Conservation (phyloP, 2,113 vertebrate species). For the Elachura formosa region DNA sequence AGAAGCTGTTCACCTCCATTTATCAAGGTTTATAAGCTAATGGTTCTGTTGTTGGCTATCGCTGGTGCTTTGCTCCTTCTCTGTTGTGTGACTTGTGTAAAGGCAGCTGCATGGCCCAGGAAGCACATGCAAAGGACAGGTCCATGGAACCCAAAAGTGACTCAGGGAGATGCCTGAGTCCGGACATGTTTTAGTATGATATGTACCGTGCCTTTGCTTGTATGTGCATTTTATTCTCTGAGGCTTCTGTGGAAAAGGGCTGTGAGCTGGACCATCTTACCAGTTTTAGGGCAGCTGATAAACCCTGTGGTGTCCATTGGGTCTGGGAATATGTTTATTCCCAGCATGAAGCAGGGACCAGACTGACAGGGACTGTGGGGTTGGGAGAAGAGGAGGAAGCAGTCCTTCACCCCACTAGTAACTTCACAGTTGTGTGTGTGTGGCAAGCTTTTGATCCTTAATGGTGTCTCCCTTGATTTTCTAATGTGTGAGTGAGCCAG, state of each 20-base stretch:
- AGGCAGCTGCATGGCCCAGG: rapidly evolving
- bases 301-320: rapidly evolving
- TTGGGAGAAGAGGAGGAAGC: not conserved
- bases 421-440: rapidly evolving
- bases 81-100: rapidly evolving
- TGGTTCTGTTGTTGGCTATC: not conserved
- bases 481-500: not conserved
- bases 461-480: not conserved
- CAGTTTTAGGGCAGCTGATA: not conserved
- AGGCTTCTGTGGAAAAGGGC: not conserved
- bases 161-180: rapidly evolving
- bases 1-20: not conserved
- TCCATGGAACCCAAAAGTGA: not conserved
- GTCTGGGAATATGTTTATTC: not conserved
- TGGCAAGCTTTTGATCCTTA: not conserved
- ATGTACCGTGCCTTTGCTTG: not conserved
- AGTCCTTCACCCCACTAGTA: not conserved
- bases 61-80: not conserved
- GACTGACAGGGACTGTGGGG: not conserved
- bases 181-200: not conserved
- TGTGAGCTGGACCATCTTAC: not conserved
- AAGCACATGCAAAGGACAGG: not conserved
- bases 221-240: not conserved
- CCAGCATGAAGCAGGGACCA: not conserved
- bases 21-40: not conserved